A percentile compares a stretch with the other conserved stretches of the same genome.
These are phyloP conservation scores for Litoditis marina DNA, from an alignment of 2,888 invertebrate genomes.

Conservation along the genomic window DNA sequence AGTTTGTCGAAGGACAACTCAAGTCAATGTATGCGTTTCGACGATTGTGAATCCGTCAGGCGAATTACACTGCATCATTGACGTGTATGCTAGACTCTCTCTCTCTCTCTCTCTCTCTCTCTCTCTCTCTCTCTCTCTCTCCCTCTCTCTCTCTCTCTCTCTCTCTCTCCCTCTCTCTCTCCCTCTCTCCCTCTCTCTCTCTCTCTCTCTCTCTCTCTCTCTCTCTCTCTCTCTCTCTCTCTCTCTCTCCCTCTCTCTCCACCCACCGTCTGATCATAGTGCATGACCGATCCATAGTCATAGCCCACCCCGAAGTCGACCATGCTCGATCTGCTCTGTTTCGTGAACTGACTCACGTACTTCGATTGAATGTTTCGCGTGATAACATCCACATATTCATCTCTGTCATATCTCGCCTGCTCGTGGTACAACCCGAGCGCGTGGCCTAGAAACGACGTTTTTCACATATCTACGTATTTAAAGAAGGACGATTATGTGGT, in stretches of 20 bases:
- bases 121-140: no score
- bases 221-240: background rate
- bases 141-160: constrained; percentile 12
- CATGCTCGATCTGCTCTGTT: constrained; percentile 40
- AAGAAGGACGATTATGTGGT: no score
- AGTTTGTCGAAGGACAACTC: no score
- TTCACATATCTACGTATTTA: no score
- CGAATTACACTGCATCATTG: no score
- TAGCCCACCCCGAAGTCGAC: constrained; percentile 52
- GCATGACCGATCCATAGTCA: constrained; percentile 58
- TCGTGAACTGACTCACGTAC: constrained; percentile 48
- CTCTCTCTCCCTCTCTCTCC: background rate
- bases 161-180: constrained; percentile 4
- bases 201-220: constrained; percentile 11
- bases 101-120: no score
- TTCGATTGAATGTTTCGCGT: constrained; percentile 42
- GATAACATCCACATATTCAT: constrained; percentile 47
- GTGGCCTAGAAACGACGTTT: no score
- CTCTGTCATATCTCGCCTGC: constrained; percentile 55
- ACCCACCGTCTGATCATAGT: constrained; percentile 51
- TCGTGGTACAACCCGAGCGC: constrained; percentile 59
- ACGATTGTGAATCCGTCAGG: no score
- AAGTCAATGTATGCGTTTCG: no score
- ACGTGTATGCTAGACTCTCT: no score
- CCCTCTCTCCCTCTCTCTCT: constrained; percentile 16